Conservation (phyloP, 2,113 vertebrate species). For the Corythaixoides concolor region DNA sequence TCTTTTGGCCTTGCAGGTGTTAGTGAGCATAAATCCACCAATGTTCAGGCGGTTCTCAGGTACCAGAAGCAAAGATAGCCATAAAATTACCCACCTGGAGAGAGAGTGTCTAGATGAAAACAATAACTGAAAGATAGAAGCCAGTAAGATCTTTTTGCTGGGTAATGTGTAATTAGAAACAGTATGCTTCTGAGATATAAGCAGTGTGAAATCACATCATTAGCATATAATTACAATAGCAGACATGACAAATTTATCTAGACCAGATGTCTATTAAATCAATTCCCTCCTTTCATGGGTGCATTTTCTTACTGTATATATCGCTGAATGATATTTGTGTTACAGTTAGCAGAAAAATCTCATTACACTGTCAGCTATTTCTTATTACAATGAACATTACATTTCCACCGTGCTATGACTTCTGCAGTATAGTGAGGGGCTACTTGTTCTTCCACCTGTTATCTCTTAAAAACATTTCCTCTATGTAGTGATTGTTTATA, state of each 20-base stretch:
- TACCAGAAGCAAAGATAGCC: background rate
- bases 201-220: slow-evolving; percentile 16
- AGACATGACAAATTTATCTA: background rate
- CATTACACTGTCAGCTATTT: background rate
- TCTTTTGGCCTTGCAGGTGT: background rate
- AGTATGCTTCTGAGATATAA: background rate
- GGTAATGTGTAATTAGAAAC: background rate
- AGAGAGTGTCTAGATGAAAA: background rate
- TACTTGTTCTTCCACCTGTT: background rate
- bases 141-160: background rate
- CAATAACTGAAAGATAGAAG: background rate
- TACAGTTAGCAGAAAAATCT: background rate
- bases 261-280: background rate
- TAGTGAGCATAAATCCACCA: background rate
- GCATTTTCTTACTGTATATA: background rate
- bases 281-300: background rate
- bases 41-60: background rate
- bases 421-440: background rate
- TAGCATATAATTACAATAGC: background rate
- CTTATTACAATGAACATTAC: background rate
- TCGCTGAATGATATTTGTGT: background rate
- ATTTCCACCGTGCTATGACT: background rate
- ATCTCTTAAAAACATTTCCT: background rate
- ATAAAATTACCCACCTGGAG: background rate
- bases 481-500: background rate